Percentiles rank a stretch among this genome's conserved stretches.
Evolutionary conservation across 2,797 vertebrate genomes (phyloP).

Genomic region (Oophaga sylvatica): DNA sequence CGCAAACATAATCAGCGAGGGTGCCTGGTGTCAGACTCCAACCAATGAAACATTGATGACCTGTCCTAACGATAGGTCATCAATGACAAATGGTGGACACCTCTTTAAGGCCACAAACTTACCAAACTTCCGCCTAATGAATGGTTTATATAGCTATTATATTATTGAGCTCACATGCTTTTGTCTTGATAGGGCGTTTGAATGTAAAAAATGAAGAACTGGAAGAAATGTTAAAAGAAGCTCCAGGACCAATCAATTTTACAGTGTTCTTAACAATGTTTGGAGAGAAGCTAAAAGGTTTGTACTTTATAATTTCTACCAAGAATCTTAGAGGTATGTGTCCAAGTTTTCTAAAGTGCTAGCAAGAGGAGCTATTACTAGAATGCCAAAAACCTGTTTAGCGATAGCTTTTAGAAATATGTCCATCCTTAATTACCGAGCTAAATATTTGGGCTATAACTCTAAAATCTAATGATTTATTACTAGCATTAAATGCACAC

Average conservation of each 20-base stretch:
- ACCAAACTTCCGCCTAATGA: background rate
- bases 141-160: background rate
- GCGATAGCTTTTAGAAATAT: too few relatives aligned
- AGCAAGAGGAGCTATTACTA: background rate
- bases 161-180: background rate
- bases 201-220: constrained; percentile 97
- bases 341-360: background rate
- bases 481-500: too few relatives aligned
- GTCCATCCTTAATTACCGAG: too few relatives aligned
- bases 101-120: background rate
- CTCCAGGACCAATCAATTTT: constrained; percentile 91
- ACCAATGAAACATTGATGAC: too few relatives aligned
- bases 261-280: constrained; percentile 97
- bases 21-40: too few relatives aligned
- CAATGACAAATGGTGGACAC: too few relatives aligned
- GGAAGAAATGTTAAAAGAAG: constrained; percentile 95
- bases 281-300: constrained; percentile 95
- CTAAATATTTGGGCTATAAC: too few relatives aligned
- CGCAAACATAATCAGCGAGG: too few relatives aligned
- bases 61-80: too few relatives aligned
- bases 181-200: constrained; percentile 79
- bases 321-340: background rate
- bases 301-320: background rate
- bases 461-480: too few relatives aligned
- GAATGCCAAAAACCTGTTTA: background rate